These are phyloP conservation scores for Microcebus griseorufus DNA, from an alignment of 2,113 vertebrate species.

Conservation along the genomic window DNA sequence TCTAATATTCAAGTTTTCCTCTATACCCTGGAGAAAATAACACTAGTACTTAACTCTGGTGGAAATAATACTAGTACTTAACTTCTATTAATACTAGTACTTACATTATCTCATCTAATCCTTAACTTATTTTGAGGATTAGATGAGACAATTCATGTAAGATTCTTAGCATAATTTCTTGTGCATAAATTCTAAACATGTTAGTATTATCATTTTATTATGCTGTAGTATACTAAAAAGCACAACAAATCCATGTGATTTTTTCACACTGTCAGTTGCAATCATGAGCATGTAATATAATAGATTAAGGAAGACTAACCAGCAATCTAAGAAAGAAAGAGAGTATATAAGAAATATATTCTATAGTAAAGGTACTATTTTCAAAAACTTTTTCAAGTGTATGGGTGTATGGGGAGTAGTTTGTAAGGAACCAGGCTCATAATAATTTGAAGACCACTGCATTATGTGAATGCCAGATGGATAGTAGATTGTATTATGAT, in stretches of 20 bases:
- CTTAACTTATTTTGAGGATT: neutral
- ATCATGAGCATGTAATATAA: neutral
- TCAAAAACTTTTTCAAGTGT: neutral
- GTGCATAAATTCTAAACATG: neutral
- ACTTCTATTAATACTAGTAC: neutral
- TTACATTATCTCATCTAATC: neutral
- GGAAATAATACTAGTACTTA: too few species aligned
- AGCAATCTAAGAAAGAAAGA: neutral
- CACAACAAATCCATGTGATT: neutral
- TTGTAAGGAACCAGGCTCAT: neutral
- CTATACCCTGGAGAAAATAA: neutral
- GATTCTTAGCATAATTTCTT: neutral
- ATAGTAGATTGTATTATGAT: constrained; percentile 26
- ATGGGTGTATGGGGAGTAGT: neutral
- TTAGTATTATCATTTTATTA: neutral
- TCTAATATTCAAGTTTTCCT: neutral
- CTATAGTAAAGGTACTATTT: neutral
- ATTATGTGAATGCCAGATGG: neutral
- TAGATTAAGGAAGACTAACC: neutral
- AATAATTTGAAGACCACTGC: neutral
- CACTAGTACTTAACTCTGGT: neutral
- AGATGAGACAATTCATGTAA: neutral
- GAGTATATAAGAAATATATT: neutral
- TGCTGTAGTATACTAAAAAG: neutral
- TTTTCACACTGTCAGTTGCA: neutral